Percentiles rank a stretch among this genome's conserved stretches.
These are phyloP conservation scores for Eristalis pertinax DNA, from an alignment of 2,888 invertebrate genomes.

Conservation along the genomic window DNA sequence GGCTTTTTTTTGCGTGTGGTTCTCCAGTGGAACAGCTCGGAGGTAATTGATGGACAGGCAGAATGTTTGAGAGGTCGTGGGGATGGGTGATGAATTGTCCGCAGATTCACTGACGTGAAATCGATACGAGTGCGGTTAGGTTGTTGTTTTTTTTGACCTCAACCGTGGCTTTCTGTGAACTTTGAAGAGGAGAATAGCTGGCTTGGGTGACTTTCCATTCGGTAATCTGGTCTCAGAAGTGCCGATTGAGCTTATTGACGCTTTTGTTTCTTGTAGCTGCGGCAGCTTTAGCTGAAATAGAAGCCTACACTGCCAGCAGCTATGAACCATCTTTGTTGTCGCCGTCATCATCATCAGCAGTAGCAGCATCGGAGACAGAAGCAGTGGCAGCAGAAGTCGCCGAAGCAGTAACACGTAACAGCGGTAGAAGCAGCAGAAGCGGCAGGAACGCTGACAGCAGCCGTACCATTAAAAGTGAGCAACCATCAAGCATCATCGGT, in stretches of 20 bases:
- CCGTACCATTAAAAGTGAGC: neutral
- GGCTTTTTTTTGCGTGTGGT: neutral
- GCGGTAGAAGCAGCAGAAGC: too few relatives aligned
- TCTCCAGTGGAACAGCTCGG: neutral
- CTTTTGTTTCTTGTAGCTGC: too few relatives aligned
- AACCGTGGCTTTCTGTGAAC: neutral
- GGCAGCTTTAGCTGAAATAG: too few relatives aligned
- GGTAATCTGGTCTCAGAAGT: too few relatives aligned
- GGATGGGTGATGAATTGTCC: neutral
- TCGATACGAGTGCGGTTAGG: neutral
- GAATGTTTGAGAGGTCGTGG: neutral
- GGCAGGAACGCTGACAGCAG: too few relatives aligned
- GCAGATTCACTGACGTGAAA: neutral
- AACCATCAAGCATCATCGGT: neutral
- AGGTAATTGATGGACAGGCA: neutral
- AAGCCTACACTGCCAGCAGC: too few relatives aligned
- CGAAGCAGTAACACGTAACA: too few relatives aligned
- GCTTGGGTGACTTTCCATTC: too few relatives aligned
- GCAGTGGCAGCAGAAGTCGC: neutral
- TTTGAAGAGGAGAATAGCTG: neutral
- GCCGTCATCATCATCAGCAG: constrained; percentile 16
- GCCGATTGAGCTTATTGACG: too few relatives aligned
- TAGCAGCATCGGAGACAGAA: too few relatives aligned
- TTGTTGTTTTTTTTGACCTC: neutral
- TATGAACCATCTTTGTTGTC: neutral